A percentile compares a stretch with the other conserved stretches of the same genome.
phyloP scores from a whole-genome alignment of 2,888 invertebrate species.

The Opisthograptis luteolata region DNA sequence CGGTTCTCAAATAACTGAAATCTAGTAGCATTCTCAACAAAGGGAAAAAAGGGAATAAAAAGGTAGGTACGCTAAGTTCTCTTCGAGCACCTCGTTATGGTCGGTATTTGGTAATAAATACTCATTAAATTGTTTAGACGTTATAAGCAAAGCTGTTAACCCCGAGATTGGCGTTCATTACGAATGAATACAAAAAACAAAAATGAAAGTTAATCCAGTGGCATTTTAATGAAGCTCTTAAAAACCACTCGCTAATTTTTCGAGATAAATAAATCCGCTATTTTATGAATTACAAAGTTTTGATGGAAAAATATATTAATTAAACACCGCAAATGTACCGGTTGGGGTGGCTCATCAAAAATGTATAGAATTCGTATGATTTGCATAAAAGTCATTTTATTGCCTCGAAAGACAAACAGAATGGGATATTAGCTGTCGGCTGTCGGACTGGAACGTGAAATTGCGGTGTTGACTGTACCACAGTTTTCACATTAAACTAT shows the following conservation, averaged over 20 bases:
- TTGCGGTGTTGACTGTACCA: slow-evolving; percentile 48
- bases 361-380: slow-evolving; percentile 84
- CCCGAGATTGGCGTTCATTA: slow-evolving; percentile 7
- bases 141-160: not conserved
- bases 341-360: slow-evolving; percentile 76
- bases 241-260: slow-evolving; percentile 33
- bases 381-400: slow-evolving; percentile 85
- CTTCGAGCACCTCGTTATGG: too few species aligned
- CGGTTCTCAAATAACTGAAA: too few species aligned
- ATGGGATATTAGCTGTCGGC: slow-evolving; percentile 80
- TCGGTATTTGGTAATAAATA: too few species aligned
- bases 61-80: too few species aligned
- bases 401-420: slow-evolving; percentile 84
- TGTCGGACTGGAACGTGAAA: slow-evolving; percentile 74
- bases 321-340: slow-evolving; percentile 73
- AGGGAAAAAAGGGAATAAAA: too few species aligned
- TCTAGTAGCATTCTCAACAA: too few species aligned
- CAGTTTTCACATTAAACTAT: slow-evolving; percentile 9
- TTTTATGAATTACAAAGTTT: slow-evolving; percentile 65
- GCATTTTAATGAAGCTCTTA: slow-evolving; percentile 28
- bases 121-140: too few species aligned
- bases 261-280: slow-evolving; percentile 53
- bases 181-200: slow-evolving; percentile 13
- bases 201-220: slow-evolving; percentile 15
- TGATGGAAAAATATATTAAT: slow-evolving; percentile 81